A percentile compares a stretch with the other conserved stretches of the same genome.
phyloP scores from a whole-genome alignment of 2,797 vertebrate species.

The Gastrophryne carolinensis region DNA sequence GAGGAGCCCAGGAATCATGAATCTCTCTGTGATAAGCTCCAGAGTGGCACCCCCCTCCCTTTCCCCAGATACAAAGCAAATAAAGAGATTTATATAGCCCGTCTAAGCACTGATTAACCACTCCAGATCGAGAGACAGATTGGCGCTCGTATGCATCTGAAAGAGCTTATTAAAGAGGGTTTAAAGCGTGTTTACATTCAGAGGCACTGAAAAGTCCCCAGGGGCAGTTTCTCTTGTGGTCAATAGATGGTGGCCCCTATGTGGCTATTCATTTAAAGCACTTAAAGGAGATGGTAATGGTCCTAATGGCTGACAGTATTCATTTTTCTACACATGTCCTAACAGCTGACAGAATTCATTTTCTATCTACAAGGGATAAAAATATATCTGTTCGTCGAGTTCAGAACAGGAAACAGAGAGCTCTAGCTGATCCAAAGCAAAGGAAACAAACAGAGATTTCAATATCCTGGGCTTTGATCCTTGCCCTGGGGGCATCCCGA shows the following conservation, averaged over 20 bases:
- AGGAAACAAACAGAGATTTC: no score
- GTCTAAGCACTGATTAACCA: constrained; percentile 10
- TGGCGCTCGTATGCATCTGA: neutral
- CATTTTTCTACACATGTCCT: no score
- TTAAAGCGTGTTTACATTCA: neutral
- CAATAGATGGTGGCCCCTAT: neutral
- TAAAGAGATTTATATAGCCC: constrained; percentile 3
- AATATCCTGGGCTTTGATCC: no score
- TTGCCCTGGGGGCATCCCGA: no score
- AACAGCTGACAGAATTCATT: no score
- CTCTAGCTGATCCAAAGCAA: no score
- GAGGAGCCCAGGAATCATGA: constrained; percentile 18
- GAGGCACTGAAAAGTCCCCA: neutral
- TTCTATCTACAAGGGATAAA: no score
- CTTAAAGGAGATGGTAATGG: constrained; percentile 4
- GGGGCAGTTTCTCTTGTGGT: no score
- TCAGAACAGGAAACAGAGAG: no score
- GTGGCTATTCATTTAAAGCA: neutral
- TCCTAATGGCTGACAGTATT: no score
- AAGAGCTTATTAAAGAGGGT: neutral
- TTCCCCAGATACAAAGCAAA: constrained; percentile 1
- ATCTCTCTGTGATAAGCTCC: constrained; percentile 17
- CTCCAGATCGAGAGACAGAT: no score
- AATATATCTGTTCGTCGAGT: no score
- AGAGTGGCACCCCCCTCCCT: neutral